phyloP scores from a whole-genome alignment of 2,888 invertebrate species.

The Andrena haemorrhoa region DNA sequence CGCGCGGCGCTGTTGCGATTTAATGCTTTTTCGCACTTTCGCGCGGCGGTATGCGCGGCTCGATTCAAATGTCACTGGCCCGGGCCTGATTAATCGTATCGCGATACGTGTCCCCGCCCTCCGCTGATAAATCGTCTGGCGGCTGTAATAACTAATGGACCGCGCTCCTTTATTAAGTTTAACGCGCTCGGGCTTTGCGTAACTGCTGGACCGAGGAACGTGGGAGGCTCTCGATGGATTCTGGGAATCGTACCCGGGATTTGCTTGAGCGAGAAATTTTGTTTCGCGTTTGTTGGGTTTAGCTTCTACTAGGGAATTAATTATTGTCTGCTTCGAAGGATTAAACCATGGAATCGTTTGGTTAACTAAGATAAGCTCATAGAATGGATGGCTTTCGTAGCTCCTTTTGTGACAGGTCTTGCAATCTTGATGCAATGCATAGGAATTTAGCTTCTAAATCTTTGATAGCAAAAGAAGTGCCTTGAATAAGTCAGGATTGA shows the following conservation, averaged over 20 bases:
- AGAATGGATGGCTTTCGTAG: too few species aligned
- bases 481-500: too few species aligned
- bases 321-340: too few species aligned
- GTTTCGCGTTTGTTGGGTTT: neutral
- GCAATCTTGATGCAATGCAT: too few species aligned
- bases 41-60: slow-evolving; percentile 37
- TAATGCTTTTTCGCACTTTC: slow-evolving; percentile 57
- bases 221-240: neutral
- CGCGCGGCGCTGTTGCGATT: slow-evolving; percentile 63
- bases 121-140: slow-evolving; percentile 54
- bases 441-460: too few species aligned
- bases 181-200: slow-evolving; percentile 1
- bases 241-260: neutral
- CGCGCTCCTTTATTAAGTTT: slow-evolving; percentile 9
- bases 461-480: too few species aligned
- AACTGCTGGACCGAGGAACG: neutral
- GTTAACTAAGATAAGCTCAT: too few species aligned
- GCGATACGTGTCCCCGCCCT: slow-evolving; percentile 33
- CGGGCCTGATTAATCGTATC: slow-evolving; percentile 57
- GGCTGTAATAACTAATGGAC: slow-evolving; percentile 2
- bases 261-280: neutral
- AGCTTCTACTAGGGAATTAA: too few species aligned
- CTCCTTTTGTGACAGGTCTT: too few species aligned
- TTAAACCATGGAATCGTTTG: too few species aligned
- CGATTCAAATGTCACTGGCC: slow-evolving; percentile 58